Evolutionary conservation across 2,113 vertebrate species (phyloP), one percentile per base, ranked within the genome.

Genomic region (Esox niger): DNA sequence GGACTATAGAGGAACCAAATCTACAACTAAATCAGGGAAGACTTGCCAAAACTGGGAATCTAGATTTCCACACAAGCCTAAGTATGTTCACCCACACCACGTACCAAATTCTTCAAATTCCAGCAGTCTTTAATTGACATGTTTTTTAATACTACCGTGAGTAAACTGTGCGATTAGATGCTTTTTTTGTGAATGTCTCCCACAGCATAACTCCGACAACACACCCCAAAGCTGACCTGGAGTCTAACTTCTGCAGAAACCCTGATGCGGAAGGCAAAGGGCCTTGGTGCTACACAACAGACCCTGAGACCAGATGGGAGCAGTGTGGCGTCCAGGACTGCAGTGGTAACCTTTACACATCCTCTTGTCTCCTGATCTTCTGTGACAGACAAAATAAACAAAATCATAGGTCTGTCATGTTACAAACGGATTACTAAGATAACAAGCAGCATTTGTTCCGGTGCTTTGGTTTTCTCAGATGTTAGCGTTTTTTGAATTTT

Each of bases 271-370:
- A 92, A 67, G 11, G 0, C 0, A 30, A 66, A 0, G 91, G 92
- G 1, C 91, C 91, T 27, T 93, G 92, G 92, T 93, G 92, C 66
- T 93, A 93, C 85, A 93, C 92, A 52, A 87, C 68, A 0, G 86
- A 92, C 63, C 1, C 20, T 0, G 0, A 21, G 2, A 88, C 66
- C 2, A 88, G 92, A 71, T 93, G 91, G 91, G 91, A 93, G 69
- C 21, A 73, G 82, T 93, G 92, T 65, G 49, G 57, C 0, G 55
- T 92, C 0, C 11, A 77, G 27, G 83, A 80, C 83, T 93, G 92
- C 82, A 85, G 73, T 6, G 90, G 92, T 92, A 74, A 21, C 43
- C 43, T 61, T 57, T 20, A 58, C n/a, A n/a, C 17, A 43, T 43
- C 38, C 17, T 43, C 11, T 43, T 43, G 17, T 17, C 3, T 17